Evolutionary conservation across 1,140 invertebrate species (phyloP), one percentile per base, ranked within the genome.

Genomic region (Calephelis nemesis): DNA sequence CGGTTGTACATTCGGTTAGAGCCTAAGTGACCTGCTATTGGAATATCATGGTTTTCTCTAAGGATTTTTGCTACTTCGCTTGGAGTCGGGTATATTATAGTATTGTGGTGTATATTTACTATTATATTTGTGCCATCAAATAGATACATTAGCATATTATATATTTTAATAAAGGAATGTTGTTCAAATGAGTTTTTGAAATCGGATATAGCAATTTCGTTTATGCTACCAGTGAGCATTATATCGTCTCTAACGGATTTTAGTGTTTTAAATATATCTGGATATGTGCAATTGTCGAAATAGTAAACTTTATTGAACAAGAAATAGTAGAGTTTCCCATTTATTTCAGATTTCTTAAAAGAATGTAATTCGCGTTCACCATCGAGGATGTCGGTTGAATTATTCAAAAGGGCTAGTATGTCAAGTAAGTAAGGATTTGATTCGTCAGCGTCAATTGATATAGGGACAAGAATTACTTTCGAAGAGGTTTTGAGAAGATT

Each of bases 161-260:
- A 69, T 7, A 69, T 52, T 64, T 64, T 64, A 10, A 62, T 68
- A 63, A 48, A 71, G 48, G 42, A 71, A 60, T 49, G 73, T 64
- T 74, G 72, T 42, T 74, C 72, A 42, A 78, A 78, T 9, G 76
- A 73, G 30, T 76, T 71, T 63, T 48, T 72, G 13, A 79, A 75
- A 48, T 79, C 73, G 0, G 77, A 67, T 30, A 74, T 74, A 15
- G 52, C 62, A 13, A 78, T 64, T 30, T 78, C 72, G n/a, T 71
- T 70, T 40, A 49, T 50, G n/a, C n/a, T n/a, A n/a, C n/a, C n/a
- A n/a, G n/a, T n/a, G n/a, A n/a, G n/a, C n/a, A n/a, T n/a, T n/a
- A n/a, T n/a, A n/a, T n/a, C n/a, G n/a, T n/a, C n/a, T n/a, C n/a
- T n/a, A n/a, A n/a, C n/a, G n/a, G n/a, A n/a, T n/a, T n/a, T n/a